These are phyloP conservation scores for Eulimnadia texana DNA, from an alignment of 1,140 invertebrate genomes.

Conservation along the genomic window DNA sequence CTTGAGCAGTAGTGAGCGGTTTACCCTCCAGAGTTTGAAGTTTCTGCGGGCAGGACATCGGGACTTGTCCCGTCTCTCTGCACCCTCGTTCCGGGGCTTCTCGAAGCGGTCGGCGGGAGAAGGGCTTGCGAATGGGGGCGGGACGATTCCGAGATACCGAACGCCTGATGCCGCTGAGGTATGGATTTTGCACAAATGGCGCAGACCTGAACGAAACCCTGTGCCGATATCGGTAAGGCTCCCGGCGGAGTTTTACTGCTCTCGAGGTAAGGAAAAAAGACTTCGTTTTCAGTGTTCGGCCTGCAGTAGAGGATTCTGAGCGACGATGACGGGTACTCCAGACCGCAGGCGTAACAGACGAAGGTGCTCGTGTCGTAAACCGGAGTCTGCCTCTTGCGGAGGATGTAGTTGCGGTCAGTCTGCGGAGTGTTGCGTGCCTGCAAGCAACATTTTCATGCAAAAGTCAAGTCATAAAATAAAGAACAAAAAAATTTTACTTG, in stretches of 20 bases:
- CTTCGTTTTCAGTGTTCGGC: slow-evolving; percentile 64
- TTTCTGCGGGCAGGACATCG: no score
- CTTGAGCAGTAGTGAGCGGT: no score
- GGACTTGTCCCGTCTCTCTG: slow-evolving; percentile 3
- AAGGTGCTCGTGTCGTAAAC: slow-evolving; percentile 53
- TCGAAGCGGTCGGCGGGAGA: neutral
- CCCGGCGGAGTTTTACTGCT: slow-evolving; percentile 58
- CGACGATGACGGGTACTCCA: slow-evolving; percentile 53
- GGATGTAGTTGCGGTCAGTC: slow-evolving; percentile 56
- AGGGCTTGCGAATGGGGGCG: neutral
- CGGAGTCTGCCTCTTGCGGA: slow-evolving; percentile 53
- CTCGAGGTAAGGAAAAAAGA: slow-evolving; percentile 74
- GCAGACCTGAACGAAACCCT: slow-evolving; percentile 50
- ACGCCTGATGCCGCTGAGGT: slow-evolving; percentile 61
- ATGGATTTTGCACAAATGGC: slow-evolving; percentile 67
- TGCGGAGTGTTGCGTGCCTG: slow-evolving; percentile 49
- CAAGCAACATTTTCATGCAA: neutral
- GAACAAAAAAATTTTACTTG: neutral
- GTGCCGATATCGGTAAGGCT: slow-evolving; percentile 64
- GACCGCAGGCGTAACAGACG: slow-evolving; percentile 75
- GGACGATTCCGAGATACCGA: slow-evolving; percentile 32
- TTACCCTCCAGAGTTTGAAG: no score
- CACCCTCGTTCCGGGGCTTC: neutral
- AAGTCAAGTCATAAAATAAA: neutral
- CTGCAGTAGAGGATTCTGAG: slow-evolving; percentile 66